Evolutionary conservation across 2,888 invertebrate species (phyloP).

Genomic region (Orgyia antiqua): DNA sequence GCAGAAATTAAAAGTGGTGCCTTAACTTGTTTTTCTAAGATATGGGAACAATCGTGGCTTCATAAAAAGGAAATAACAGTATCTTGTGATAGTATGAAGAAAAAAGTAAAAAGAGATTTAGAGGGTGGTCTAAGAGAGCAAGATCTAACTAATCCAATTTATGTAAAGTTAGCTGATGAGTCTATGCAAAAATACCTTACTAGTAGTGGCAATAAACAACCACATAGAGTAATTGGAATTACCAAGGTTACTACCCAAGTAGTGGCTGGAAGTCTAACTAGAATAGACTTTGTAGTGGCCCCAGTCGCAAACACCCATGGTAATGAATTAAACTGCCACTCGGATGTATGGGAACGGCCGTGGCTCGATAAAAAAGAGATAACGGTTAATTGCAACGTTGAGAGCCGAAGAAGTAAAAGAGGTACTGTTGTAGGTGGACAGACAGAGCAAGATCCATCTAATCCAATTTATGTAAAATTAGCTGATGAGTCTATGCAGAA

Average conservation of each 20-base stretch:
- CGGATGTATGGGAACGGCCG: slow-evolving; percentile 27
- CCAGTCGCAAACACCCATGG: neutral
- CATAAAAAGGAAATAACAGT: neutral
- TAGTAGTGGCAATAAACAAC: slow-evolving; percentile 2
- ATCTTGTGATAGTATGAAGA: neutral
- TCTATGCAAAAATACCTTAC: slow-evolving; percentile 27
- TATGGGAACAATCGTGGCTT: slow-evolving; percentile 19
- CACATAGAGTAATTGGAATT: slow-evolving; percentile 14
- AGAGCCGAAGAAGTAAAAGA: neutral
- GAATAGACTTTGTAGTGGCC: slow-evolving; percentile 18
- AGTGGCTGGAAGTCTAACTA: slow-evolving; percentile 25
- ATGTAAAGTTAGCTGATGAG: slow-evolving; percentile 20
- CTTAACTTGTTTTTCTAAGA: slow-evolving; percentile 21
- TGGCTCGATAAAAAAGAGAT: slow-evolving; percentile 22
- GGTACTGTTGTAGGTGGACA: slow-evolving; percentile 2
- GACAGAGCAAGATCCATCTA: neutral
- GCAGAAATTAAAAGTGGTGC: neutral
- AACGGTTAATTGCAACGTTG: neutral
- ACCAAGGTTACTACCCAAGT: slow-evolving; percentile 27
- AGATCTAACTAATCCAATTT: slow-evolving; percentile 18
- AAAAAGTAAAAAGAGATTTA: neutral
- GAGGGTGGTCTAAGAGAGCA: slow-evolving; percentile 7
- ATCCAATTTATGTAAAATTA: neutral
- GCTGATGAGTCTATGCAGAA: slow-evolving; percentile 3
- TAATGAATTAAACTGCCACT: slow-evolving; percentile 22